Base-by-base conservation (phyloP, 2,797 vertebrate genomes). In the Sebastiscus albofasciatus region DNA sequence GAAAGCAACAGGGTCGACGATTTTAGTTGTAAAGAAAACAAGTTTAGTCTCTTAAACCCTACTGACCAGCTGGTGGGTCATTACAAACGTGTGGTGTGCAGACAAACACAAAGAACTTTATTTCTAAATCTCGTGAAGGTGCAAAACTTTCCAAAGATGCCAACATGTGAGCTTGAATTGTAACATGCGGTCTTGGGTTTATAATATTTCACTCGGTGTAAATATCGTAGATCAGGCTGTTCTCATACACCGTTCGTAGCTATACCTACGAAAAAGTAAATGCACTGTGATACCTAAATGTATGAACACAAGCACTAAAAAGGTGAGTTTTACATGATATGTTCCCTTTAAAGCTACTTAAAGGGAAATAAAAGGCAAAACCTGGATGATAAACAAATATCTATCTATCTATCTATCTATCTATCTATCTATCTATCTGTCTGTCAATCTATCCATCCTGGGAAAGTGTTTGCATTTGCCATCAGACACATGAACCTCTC, bases 401-500 rank as follows among this genome's bases (percentile, higher is more conserved):
- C 58, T 18, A 31, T 56, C 55, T 16, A 27, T 56, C 22, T 6
- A 13, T 52, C 49, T 9, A 54, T 54, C n/a, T 5, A 24, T 55
- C 11, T 2, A 26, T 56, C 24, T 16, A 58, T 16, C 24, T 16
- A 8, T 56, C 55, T 13, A 2, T 58, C 0, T 8, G 11, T 33
- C 29, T 6, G 11, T 61, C 31, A 4, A 13, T 61, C 60, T 29
- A 31, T 52, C 24, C 5, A 42, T 70, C 52, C 8, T 80, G 83
- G 79, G 81, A 85, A 82, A 79, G 68, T 66, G 62, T 36, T 42
- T 65, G 6, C n/a, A 22, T 52, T 73, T 36, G 1, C 29, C 64
- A 52, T 20, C 70, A 69, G 61, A 79, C 71, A 64, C 16, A 68
- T 77, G 70, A 84, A 66, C 58, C 72, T 72, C 67, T 67, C 61